These are phyloP conservation scores for Cyclophora punctaria DNA, from an alignment of 2,888 invertebrate genomes.

Conservation along the genomic window DNA sequence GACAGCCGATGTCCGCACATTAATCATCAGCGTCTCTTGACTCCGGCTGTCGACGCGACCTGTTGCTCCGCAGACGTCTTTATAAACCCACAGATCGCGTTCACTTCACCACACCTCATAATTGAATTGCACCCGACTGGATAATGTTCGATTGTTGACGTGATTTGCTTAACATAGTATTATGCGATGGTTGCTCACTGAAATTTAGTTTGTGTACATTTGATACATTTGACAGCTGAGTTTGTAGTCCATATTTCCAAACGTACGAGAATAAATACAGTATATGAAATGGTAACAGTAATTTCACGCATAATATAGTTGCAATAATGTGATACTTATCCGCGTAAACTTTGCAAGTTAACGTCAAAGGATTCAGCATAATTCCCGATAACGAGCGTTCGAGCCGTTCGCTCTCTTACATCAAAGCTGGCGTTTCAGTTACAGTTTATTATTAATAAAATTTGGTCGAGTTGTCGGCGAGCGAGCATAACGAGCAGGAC, in stretches of 20 bases:
- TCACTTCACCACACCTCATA: neutral
- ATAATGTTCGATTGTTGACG: neutral
- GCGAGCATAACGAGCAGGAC: constrained; percentile 54
- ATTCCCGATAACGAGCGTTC: constrained; percentile 69
- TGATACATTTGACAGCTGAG: too few relatives aligned
- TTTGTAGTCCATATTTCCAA: neutral
- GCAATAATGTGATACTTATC: constrained; percentile 17
- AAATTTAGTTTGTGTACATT: neutral
- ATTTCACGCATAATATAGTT: constrained; percentile 7
- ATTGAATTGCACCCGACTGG: neutral
- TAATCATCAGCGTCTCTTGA: constrained; percentile 13
- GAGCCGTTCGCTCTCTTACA: constrained; percentile 57
- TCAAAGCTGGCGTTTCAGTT: constrained; percentile 70
- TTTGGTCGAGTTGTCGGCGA: constrained; percentile 56
- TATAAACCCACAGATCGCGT: neutral
- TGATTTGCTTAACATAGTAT: neutral
- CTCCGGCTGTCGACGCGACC: constrained; percentile 9
- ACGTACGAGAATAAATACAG: neutral
- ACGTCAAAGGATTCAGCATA: constrained; percentile 70
- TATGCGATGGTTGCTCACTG: neutral
- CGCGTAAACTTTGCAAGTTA: constrained; percentile 22
- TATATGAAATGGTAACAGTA: neutral
- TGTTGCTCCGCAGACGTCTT: constrained; percentile 11
- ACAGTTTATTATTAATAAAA: constrained; percentile 75
- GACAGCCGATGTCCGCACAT: constrained; percentile 10